Evolutionary conservation across 2,888 invertebrate genomes (phyloP).

Genomic region (Ormia ochracea): DNA sequence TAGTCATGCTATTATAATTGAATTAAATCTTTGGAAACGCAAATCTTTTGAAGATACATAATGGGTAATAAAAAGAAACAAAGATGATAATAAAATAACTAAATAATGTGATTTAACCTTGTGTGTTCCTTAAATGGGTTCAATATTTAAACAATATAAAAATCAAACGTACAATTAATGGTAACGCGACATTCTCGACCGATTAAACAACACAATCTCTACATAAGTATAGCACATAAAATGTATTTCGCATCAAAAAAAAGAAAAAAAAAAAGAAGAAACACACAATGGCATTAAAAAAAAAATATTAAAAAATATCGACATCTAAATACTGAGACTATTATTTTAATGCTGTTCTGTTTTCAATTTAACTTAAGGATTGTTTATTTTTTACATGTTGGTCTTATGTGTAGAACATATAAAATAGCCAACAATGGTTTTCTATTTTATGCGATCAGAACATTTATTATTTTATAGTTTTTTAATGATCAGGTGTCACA

Average conservation of each 20-base stretch:
- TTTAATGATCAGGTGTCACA: slow-evolving; percentile 62
- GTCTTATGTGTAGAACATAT: not conserved
- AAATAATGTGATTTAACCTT: slow-evolving; percentile 59
- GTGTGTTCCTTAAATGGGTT: slow-evolving; percentile 59
- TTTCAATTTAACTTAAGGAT: slow-evolving; percentile 25
- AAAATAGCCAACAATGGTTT: slow-evolving; percentile 33
- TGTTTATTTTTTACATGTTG: not conserved
- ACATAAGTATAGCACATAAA: slow-evolving; percentile 2
- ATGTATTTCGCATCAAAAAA: not conserved
- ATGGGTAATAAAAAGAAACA: slow-evolving; percentile 25
- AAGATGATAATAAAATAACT: slow-evolving; percentile 54
- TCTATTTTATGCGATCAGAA: slow-evolving; percentile 40
- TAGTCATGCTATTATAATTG: slow-evolving; percentile 56
- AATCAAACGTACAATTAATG: slow-evolving; percentile 39
- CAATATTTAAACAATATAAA: slow-evolving; percentile 25
- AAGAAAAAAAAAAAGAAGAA: not conserved
- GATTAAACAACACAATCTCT: slow-evolving; percentile 31
- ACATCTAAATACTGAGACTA: slow-evolving; percentile 20
- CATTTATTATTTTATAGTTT: slow-evolving; percentile 62
- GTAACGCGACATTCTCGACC: slow-evolving; percentile 50
- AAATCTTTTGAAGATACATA: slow-evolving; percentile 32
- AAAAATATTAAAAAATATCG: not conserved
- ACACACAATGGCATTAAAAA: slow-evolving; percentile 34
- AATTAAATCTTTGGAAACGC: no score
- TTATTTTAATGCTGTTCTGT: slow-evolving; percentile 24